Percentiles rank a stretch among this genome's conserved stretches.
These are phyloP conservation scores for Heliconius ethilla DNA, from an alignment of 2,888 invertebrate genomes.

Conservation along the genomic window DNA sequence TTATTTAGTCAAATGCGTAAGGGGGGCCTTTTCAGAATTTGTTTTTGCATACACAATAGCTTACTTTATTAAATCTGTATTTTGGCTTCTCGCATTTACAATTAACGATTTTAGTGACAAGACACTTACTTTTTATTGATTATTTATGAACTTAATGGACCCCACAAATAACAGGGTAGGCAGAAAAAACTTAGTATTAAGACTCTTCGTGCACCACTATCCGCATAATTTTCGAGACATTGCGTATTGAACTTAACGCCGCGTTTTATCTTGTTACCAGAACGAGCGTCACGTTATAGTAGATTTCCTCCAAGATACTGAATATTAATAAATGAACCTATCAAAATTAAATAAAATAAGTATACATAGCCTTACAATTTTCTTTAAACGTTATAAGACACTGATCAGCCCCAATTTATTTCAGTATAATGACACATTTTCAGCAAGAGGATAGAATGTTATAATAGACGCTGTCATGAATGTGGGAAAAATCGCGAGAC, in stretches of 20 bases:
- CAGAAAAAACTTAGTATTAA: background rate
- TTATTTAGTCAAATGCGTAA: conserved; percentile 25
- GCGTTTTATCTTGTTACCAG: background rate
- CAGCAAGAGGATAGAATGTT: conserved; percentile 38
- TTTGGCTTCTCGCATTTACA: background rate
- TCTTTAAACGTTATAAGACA: background rate
- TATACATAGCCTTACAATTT: background rate
- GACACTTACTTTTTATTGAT: background rate
- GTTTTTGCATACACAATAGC: background rate
- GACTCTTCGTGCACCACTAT: background rate
- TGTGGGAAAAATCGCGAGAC: conserved; percentile 44
- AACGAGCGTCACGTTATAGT: no score
- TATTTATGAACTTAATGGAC: background rate
- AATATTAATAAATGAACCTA: no score
- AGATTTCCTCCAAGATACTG: no score
- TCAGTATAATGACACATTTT: conserved; percentile 29
- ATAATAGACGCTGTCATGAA: conserved; percentile 42
- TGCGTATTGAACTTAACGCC: background rate
- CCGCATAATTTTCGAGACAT: background rate
- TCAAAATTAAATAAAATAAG: no score
- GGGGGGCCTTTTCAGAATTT: background rate
- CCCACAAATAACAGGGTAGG: background rate
- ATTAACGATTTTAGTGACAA: background rate
- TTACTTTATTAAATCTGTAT: conserved; percentile 25
- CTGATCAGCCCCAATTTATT: conserved; percentile 17